phyloP scores from a whole-genome alignment of 2,888 invertebrate genomes.

The Bombyx huttoni region DNA sequence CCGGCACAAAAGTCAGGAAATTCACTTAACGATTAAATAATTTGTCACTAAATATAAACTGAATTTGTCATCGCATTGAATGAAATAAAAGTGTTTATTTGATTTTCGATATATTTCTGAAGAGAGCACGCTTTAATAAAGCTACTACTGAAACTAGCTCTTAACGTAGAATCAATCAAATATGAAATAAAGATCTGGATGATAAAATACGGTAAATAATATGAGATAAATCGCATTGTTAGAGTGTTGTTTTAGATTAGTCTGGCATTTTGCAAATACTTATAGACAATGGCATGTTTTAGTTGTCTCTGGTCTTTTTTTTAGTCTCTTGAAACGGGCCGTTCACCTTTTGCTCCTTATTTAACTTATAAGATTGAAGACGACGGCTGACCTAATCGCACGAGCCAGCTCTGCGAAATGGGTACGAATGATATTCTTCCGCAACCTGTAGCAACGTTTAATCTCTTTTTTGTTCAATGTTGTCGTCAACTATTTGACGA shows the following conservation, averaged over 20 bases:
- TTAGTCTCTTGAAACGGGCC: slow-evolving; percentile 48
- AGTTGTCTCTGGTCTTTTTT: slow-evolving; percentile 45
- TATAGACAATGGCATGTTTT: slow-evolving; percentile 3
- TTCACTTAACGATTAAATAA: no score
- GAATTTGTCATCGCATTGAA: no score
- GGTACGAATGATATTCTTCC: slow-evolving; percentile 48
- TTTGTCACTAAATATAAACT: no score
- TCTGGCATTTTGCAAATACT: slow-evolving; percentile 4
- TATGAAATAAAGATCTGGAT: no score
- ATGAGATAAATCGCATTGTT: no score
- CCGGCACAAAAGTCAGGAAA: no score
- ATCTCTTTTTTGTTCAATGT: slow-evolving; percentile 11
- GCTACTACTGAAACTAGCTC: no score
- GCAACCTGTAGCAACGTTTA: slow-evolving; percentile 38
- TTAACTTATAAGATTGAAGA: slow-evolving; percentile 68
- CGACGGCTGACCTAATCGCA: slow-evolving; percentile 52
- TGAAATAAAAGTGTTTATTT: no score
- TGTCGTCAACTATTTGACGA: neutral
- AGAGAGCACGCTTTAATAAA: no score
- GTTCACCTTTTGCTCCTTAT: slow-evolving; percentile 71
- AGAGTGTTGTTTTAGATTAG: neutral
- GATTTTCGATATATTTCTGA: no score
- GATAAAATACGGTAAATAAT: slow-evolving; percentile 30
- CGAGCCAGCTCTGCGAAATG: slow-evolving; percentile 51
- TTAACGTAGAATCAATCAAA: no score